Conservation (phyloP, 1,140 invertebrate genomes). For the Penaeus chinensis region DNA sequence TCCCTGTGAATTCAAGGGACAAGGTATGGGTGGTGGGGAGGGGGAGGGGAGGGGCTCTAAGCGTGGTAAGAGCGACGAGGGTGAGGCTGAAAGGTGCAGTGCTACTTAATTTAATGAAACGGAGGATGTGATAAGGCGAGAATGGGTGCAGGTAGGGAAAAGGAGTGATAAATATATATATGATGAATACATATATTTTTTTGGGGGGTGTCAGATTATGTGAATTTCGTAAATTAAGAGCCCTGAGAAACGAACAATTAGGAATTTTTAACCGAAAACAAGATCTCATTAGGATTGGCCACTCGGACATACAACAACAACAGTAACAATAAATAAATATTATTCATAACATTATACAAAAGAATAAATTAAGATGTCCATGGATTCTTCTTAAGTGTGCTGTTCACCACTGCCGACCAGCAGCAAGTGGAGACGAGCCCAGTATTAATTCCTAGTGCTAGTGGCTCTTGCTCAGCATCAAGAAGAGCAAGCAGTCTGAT, state of each 20-base stretch:
- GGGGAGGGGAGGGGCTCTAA: too few relatives aligned
- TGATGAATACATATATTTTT: too few relatives aligned
- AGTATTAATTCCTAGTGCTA: too few relatives aligned
- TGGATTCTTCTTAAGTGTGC: slow-evolving; percentile 3
- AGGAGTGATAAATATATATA: too few relatives aligned
- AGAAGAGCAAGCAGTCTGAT: too few relatives aligned
- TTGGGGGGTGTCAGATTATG: too few relatives aligned
- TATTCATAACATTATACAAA: slow-evolving; percentile 40
- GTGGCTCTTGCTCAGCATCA: too few relatives aligned
- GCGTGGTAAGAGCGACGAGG: too few relatives aligned
- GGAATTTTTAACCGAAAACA: neutral
- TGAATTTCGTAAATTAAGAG: neutral
- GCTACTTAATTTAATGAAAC: too few relatives aligned
- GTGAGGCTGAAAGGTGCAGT: too few relatives aligned
- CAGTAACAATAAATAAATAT: slow-evolving; percentile 40
- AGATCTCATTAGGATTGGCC: slow-evolving; percentile 1
- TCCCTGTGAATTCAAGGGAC: too few relatives aligned
- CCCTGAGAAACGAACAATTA: slow-evolving; percentile 27
- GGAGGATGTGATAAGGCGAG: neutral
- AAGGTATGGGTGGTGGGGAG: too few relatives aligned
- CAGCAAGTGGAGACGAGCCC: slow-evolving; percentile 12
- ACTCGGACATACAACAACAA: slow-evolving; percentile 45
- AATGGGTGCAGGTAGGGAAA: neutral
- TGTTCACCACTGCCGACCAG: slow-evolving; percentile 32
- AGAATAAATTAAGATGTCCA: slow-evolving; percentile 28